A percentile compares a stretch with the other conserved stretches of the same genome.
Evolutionary conservation across 1,140 invertebrate genomes (phyloP).

Genomic region (Protaetia brevitarsis): DNA sequence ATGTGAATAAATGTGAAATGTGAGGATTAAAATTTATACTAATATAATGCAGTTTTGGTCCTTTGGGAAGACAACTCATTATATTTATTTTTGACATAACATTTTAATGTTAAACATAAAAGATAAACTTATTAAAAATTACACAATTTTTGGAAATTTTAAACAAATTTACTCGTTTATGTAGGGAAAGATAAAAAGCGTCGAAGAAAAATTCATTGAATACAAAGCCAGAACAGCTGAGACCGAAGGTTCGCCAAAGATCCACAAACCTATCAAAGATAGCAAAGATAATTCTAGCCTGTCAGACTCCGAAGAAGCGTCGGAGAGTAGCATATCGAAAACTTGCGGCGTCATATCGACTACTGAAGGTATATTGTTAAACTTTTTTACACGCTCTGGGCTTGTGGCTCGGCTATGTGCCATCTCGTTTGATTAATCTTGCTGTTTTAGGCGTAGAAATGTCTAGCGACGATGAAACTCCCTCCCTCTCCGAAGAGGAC

Average conservation of each 20-base stretch:
- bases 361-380: slow-evolving; percentile 46
- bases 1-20: no score
- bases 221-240: slow-evolving; percentile 52
- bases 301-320: slow-evolving; percentile 57
- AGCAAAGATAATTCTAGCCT: slow-evolving; percentile 57
- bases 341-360: slow-evolving; percentile 46
- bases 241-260: slow-evolving; percentile 36
- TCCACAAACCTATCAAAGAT: slow-evolving; percentile 37
- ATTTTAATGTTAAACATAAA: no score
- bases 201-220: slow-evolving; percentile 60
- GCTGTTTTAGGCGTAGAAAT: slow-evolving; percentile 42
- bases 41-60: no score
- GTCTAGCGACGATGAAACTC: slow-evolving; percentile 46
- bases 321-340: slow-evolving; percentile 46
- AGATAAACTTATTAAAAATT: no score
- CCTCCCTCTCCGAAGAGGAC: slow-evolving; percentile 41
- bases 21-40: no score
- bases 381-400: no score
- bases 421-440: not conserved
- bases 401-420: no score
- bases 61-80: no score
- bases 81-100: no score
- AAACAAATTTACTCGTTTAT: no score
- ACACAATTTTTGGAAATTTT: no score
- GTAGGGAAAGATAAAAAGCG: slow-evolving; percentile 61